Base-by-base conservation (phyloP, 2,113 vertebrate genomes). In the Neolamprologus modestus region DNA sequence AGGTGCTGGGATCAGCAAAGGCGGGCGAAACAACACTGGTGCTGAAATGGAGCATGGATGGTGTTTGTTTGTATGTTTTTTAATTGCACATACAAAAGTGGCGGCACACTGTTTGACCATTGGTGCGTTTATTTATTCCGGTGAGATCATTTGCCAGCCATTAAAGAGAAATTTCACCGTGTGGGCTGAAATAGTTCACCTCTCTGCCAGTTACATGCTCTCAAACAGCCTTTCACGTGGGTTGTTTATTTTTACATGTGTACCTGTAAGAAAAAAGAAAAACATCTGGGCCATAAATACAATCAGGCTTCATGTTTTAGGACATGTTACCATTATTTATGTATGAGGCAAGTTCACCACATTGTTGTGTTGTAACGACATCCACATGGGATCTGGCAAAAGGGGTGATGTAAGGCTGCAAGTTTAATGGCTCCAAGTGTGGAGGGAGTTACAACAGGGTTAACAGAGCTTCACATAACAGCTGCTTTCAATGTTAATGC, bases 361-460 rank as follows among this genome's bases (percentile, higher is more conserved):
- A 12, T 3, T 83, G 71, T 52, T 63, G 40, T 63, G 55, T 55
- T 82, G 37, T 47, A 33, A 82, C 4, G 42, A 28, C 54, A 79
- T 83, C 85, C 54, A 31, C 28, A 42, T 14, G 63, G 28, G 42
- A 13, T 66, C 54, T 86, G 66, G 82, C 79, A 63, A 85, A 33
- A 83, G 73, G 26, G 55, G 57, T 85, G 91, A 94, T 92, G 87
- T 89, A 68, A 88, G 71, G 71, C 50, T 53, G 54, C 53, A 40
- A 14, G 82, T 68, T 17, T 76, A 42, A 81, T 47, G 55, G 81
- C 85, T 79, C 26, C 83, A n/a, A 26, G 73, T 81, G 50, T 71
- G 37, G 10, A 35, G 24, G 42, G 40, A 31, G 16, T 13, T 52
- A 78, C 17, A 19, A 13, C 71, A 50, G 86, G 54, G 84, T 79